phyloP scores from a whole-genome alignment of 2,113 vertebrate species.

The Carassius auratus region DNA sequence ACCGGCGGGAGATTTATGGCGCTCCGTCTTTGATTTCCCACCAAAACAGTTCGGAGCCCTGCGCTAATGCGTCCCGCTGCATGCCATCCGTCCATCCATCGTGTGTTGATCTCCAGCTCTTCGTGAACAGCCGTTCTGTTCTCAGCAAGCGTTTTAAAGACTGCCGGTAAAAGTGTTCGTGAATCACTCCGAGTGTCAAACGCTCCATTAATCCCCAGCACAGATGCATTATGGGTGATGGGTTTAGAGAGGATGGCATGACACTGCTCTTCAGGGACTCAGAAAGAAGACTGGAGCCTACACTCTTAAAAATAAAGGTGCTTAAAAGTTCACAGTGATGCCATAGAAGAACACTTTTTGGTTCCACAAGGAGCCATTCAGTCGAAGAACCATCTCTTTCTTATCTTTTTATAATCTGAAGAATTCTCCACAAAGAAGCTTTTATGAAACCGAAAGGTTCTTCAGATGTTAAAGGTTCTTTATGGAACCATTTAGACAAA shows the following conservation, averaged over 20 bases:
- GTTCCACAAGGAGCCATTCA: too few species aligned
- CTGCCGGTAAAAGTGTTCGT: conserved; percentile 2
- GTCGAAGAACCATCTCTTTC: too few species aligned
- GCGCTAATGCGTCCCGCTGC: too few species aligned
- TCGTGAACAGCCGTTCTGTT: background rate
- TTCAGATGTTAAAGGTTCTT: too few species aligned
- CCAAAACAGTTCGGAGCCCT: conserved; percentile 44
- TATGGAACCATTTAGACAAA: too few species aligned
- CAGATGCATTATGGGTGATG: conserved; percentile 48
- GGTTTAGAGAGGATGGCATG: background rate
- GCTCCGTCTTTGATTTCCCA: conserved; percentile 43
- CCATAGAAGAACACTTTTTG: too few species aligned
- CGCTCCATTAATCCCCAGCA: conserved; percentile 44
- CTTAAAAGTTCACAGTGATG: too few species aligned
- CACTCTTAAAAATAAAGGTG: too few species aligned
- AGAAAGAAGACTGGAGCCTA: background rate
- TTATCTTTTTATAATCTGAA: too few species aligned
- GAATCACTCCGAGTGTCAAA: conserved; percentile 1
- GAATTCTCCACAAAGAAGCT: too few species aligned
- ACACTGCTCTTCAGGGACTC: background rate
- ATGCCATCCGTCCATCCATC: conserved; percentile 11
- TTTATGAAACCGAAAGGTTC: too few species aligned
- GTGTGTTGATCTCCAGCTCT: too few species aligned
- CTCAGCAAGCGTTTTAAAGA: conserved; percentile 3
- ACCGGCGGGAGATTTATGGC: conserved; percentile 45